Evolutionary conservation across 2,797 vertebrate genomes (phyloP), one percentile per base, ranked within the genome.

Genomic region (Microchirus variegatus): DNA sequence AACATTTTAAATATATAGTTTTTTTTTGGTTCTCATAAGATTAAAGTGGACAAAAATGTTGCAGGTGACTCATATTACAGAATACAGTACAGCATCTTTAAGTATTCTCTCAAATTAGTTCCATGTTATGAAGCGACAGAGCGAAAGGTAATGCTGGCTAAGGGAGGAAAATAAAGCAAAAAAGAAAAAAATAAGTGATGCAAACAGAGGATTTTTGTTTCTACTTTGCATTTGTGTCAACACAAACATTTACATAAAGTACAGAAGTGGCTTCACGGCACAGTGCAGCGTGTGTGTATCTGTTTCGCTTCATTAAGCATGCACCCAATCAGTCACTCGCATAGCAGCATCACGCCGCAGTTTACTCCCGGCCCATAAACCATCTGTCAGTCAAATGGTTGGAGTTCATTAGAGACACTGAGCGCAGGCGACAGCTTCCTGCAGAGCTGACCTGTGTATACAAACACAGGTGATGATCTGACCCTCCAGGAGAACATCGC

Each of bases 371-470:
- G 72, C 80, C 79, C 70, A 46, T 75, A 84, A 80, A 83, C 80
- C 67, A 41, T 53, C 85, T 82, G 88, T 88, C 89, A 85, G 73
- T 91, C 88, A 89, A 83, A 47, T 70, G 52, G 71, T 70, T 77
- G 75, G 78, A 87, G 87, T 89, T 89, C 90, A 89, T 89, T 86
- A 89, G 77, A 70, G 80, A 78, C 83, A 62, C 80, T 58, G 81
- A 82, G 85, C 77, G 78, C 78, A 17, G 63, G 42, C 80, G 88
- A 89, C 84, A 85, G 78, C 81, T 85, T 84, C 86, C 87, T 65
- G 31, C 47, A 47, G 81, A 78, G 72, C 77, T 80, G 84, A 87
- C 86, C 85, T 38, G 70, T 67, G 84, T 71, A 46, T 22, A 70
- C 80, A 82, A 79, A 83, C 59, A 66, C 75, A 81, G 82, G 84